These are phyloP conservation scores for Drosophila suzukii DNA, from an alignment of 1,140 invertebrate species.

Conservation along the genomic window DNA sequence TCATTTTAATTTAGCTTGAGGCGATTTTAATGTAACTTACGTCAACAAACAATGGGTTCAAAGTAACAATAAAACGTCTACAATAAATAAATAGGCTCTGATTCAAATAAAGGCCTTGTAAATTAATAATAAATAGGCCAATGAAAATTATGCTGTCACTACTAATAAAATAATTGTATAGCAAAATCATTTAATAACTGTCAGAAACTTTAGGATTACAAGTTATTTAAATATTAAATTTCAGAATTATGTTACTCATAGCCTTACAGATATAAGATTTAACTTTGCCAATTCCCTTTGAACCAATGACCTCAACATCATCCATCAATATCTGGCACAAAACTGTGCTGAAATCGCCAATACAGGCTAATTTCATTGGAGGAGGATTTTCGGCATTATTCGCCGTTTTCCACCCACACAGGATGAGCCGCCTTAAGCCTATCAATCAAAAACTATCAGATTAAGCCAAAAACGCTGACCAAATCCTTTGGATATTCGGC, in stretches of 20 bases:
- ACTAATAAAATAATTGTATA: too few species aligned
- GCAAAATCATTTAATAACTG: too few species aligned
- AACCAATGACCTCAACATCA: constrained; percentile 26
- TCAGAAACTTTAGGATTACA: neutral
- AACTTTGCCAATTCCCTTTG: neutral
- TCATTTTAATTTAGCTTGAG: constrained; percentile 38
- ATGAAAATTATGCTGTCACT: neutral
- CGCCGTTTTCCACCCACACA: constrained; percentile 9
- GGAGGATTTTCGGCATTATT: constrained; percentile 25
- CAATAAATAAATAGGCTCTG: neutral
- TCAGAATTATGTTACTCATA: neutral
- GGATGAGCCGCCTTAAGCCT: constrained; percentile 48
- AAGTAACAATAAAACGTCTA: too few species aligned
- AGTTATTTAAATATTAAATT: neutral
- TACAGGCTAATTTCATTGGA: constrained; percentile 41
- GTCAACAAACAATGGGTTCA: too few species aligned
- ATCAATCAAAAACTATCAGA: constrained; percentile 70
- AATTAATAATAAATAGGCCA: neutral
- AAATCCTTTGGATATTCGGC: constrained; percentile 58
- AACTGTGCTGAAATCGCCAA: constrained; percentile 39
- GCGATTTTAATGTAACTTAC: constrained; percentile 25
- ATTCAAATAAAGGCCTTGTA: neutral
- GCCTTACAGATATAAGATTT: neutral
- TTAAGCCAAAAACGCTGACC: constrained; percentile 58
- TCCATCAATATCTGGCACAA: constrained; percentile 55